Evolutionary conservation across 2,113 vertebrate species (phyloP), one percentile per base, ranked within the genome.

Genomic region (Speoplatyrhinus poulsoni): DNA sequence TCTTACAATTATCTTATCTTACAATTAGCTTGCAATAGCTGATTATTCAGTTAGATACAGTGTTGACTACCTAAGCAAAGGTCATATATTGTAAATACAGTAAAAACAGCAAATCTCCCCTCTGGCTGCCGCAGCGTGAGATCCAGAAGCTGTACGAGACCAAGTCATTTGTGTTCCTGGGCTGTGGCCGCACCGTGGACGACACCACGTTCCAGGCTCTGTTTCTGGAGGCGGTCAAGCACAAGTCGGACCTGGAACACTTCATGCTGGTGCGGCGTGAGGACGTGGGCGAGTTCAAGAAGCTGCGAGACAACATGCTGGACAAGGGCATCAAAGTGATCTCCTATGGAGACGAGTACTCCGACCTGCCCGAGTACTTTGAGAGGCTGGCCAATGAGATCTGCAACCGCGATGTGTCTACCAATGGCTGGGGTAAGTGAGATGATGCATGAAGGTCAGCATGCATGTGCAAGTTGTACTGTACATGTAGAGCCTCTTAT

Each of bases 191-290:
- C 90, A 98, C 97, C 0, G 96, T 98, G 8, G 96, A 96, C 10
- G 96, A 99, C 83, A 98, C 96, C 13, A 98, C 97, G n/a, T 99
- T 99, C 90, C 97, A 98, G 87, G 96, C 97, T n/a, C 90, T 99
- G 52, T 98, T 98, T 82, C 77, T 97, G 70, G 97, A 99, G 87
- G 96, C 97, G 0, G 95, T 98, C 78, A 98, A 98, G 74, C 95
- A 96, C 92, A 98, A 96, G 72, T 98, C 96, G 0, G 96, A 98
- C 87, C 87, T 98, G 77, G 96, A 98, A 73, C 97, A 98, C 81
- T 99, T 99, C 88, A 99, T 98, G 96, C 92, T 98, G 0, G 96
- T 98, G 59, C 93, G 96, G 58, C 93, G 96, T 33, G 96, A 96
- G 74, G 95, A 97, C 0, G 95, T 95, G 63, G 96, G 95, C 0